Evolutionary conservation across 2,888 invertebrate species (phyloP).

Genomic region (Leptinotarsa peninsularis): DNA sequence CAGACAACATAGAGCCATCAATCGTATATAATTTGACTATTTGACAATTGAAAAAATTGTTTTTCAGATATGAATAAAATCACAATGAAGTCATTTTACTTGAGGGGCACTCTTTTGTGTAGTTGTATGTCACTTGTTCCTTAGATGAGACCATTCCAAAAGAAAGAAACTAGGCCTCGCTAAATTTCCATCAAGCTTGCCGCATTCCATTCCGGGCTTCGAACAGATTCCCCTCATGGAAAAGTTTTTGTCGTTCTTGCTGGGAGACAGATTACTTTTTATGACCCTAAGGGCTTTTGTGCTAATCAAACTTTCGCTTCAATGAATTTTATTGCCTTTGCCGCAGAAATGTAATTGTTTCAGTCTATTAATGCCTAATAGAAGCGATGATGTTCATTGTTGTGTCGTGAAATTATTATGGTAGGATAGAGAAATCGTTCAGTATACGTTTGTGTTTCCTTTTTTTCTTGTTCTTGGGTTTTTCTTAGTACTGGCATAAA

Average conservation of each 20-base stretch:
- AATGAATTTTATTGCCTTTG: conserved; percentile 29
- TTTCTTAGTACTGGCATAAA: neutral
- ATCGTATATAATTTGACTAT: too few relatives aligned
- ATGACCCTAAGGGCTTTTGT: conserved; percentile 26
- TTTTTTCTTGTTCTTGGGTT: neutral
- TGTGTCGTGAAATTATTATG: conserved; percentile 6
- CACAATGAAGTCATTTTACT: too few relatives aligned
- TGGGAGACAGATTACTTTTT: conserved; percentile 34
- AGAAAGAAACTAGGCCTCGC: neutral
- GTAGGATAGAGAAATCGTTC: neutral
- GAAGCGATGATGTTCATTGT: conserved; percentile 1
- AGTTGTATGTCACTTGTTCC: neutral
- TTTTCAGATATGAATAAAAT: too few relatives aligned
- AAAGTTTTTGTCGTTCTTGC: conserved; percentile 12
- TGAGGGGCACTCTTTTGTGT: too few relatives aligned
- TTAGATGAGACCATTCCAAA: neutral
- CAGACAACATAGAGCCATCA: too few relatives aligned
- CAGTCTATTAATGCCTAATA: conserved; percentile 15
- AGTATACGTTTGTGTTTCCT: neutral
- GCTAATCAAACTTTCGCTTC: conserved; percentile 35
- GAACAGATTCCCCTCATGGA: conserved; percentile 9
- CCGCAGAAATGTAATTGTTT: conserved; percentile 17
- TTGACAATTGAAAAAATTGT: too few relatives aligned
- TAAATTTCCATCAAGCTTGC: conserved; percentile 5
- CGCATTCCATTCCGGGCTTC: conserved; percentile 8